phyloP scores from a whole-genome alignment of 1,140 invertebrate genomes.

The Eriocheir sinensis region DNA sequence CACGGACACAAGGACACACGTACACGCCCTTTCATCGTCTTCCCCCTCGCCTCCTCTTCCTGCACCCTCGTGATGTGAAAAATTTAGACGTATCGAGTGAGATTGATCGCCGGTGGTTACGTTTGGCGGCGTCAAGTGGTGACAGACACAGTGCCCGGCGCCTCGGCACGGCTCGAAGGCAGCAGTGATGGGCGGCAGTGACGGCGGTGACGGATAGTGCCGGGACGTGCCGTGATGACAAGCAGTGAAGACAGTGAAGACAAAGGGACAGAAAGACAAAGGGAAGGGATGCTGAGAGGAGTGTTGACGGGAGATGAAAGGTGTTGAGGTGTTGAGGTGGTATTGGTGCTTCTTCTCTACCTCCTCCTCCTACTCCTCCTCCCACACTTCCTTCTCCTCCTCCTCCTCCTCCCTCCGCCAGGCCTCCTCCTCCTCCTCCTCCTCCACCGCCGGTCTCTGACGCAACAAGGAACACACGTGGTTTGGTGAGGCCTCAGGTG shows the following conservation, averaged over 20 bases:
- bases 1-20: not conserved
- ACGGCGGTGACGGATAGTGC: not conserved
- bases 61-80: slow-evolving; percentile 56
- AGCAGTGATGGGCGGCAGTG: not conserved
- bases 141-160: not conserved
- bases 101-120: slow-evolving; percentile 51
- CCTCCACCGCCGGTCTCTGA: not conserved
- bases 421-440: not conserved
- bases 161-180: not conserved
- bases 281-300: not conserved
- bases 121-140: slow-evolving; percentile 32
- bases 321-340: slow-evolving; percentile 1
- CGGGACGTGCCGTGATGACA: not conserved
- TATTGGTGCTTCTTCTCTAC: not conserved
- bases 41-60: not conserved
- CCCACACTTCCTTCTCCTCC: not conserved
- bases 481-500: not conserved
- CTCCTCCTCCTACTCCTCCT: not conserved
- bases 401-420: not conserved
- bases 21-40: not conserved
- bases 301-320: not conserved
- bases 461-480: not conserved
- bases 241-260: not conserved
- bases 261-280: not conserved
- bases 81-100: slow-evolving; percentile 71